Conservation (phyloP, 2,888 invertebrate species). For the Leptarthrus brevirostris region DNA sequence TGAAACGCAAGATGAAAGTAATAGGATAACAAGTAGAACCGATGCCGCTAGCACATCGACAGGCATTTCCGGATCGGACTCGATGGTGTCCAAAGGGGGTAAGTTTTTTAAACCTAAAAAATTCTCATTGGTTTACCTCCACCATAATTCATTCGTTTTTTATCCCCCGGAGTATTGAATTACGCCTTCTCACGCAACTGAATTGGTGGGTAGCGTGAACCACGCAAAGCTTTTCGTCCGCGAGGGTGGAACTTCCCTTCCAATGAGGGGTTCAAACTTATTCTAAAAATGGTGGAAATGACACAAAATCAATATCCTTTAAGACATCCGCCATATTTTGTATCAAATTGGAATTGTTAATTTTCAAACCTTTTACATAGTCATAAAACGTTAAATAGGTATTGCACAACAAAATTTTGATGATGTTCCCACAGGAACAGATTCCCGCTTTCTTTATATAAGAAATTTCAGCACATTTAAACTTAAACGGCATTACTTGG, state of each 20-base stretch:
- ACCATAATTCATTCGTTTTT: not conserved
- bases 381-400: too few species aligned
- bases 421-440: not conserved
- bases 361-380: too few species aligned
- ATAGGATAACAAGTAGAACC: not conserved
- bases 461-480: conserved; percentile 11
- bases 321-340: not conserved
- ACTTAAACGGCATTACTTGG: too few species aligned
- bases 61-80: not conserved
- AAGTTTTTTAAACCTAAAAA: conserved; percentile 17
- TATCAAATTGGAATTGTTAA: not conserved
- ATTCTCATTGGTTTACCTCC: conserved; percentile 9
- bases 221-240: conserved; percentile 13
- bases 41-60: conserved; percentile 8
- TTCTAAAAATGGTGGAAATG: conserved; percentile 36
- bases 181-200: conserved; percentile 11
- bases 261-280: not conserved
- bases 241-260: conserved; percentile 38
- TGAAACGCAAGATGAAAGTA: not conserved
- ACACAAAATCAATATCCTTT: conserved; percentile 19
- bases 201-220: not conserved
- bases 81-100: conserved; percentile 22
- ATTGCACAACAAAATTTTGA: too few species aligned
- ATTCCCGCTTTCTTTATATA: not conserved
- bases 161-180: not conserved